These are phyloP conservation scores for Spinibarbus caldwelli DNA, from an alignment of 2,797 vertebrate genomes.

Conservation along the genomic window DNA sequence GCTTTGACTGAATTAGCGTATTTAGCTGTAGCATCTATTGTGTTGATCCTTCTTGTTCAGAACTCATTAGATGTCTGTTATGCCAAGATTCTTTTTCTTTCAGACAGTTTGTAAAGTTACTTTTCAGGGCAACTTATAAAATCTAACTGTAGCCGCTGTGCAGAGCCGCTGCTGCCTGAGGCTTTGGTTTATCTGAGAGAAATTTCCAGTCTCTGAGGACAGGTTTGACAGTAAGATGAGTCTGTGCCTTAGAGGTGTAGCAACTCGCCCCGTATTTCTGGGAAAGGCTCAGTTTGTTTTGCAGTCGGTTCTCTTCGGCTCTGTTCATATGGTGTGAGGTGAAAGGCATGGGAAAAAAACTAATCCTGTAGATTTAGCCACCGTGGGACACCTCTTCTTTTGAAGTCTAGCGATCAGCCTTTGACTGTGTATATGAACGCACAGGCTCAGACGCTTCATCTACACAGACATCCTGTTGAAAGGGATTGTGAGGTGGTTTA, in stretches of 20 bases:
- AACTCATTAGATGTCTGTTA: background rate
- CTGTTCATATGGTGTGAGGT: background rate
- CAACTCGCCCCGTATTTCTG: conserved; percentile 19
- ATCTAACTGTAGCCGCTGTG: background rate
- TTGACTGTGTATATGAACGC: background rate
- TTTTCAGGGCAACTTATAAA: conserved; percentile 11
- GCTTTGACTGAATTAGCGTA: background rate
- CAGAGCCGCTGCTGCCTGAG: background rate
- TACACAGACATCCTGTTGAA: background rate
- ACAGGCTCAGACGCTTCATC: conserved; percentile 1
- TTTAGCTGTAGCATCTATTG: conserved; percentile 16
- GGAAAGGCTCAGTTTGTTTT: conserved; percentile 38
- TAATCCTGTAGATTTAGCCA: conserved; percentile 46
- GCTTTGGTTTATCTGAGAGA: conserved; percentile 12
- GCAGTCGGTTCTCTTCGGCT: background rate
- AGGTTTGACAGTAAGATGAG: background rate
- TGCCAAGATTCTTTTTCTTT: background rate
- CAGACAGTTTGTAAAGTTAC: background rate
- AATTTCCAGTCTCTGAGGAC: background rate
- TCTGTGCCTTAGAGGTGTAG: conserved; percentile 7
- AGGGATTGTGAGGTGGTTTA: background rate
- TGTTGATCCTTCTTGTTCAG: background rate
- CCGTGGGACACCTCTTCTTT: conserved; percentile 23
- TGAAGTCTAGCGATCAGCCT: conserved; percentile 20
- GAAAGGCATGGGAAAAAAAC: conserved; percentile 4